Percentiles rank a stretch among this genome's conserved stretches.
Conservation (phyloP, 37 sponge, comb jelly and placozoan genomes). For the Axinella damicornis region DNA sequence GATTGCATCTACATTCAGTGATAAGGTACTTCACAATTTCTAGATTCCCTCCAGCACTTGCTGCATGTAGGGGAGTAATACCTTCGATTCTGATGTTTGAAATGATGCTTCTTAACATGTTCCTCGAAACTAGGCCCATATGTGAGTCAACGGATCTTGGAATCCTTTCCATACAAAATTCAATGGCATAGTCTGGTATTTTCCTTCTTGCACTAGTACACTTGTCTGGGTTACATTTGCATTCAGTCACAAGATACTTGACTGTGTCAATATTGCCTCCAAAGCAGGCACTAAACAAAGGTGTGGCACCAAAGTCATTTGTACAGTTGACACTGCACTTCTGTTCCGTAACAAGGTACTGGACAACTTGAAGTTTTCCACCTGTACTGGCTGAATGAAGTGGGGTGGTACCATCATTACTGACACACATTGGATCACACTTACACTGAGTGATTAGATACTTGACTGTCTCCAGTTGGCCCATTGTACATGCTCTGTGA, state of each 20-base stretch:
- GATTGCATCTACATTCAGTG: slow-evolving; percentile 17
- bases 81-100: not conserved
- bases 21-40: slow-evolving; percentile 26
- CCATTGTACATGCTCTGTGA: not conserved
- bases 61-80: slow-evolving; percentile 38
- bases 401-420: slow-evolving; percentile 32
- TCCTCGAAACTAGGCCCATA: too few species aligned
- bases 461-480: slow-evolving; percentile 9
- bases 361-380: slow-evolving; percentile 7
- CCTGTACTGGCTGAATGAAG: slow-evolving; percentile 18
- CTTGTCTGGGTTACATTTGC: too few species aligned
- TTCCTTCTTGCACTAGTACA: too few species aligned
- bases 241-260: too few species aligned
- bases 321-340: too few species aligned
- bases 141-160: too few species aligned
- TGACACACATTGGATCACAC: not conserved
- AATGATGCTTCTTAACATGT: too few species aligned
- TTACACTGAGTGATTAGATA: not conserved
- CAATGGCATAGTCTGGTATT: too few species aligned
- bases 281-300: too few species aligned
- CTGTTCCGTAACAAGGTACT: not conserved
- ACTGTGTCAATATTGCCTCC: too few species aligned
- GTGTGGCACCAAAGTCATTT: too few species aligned
- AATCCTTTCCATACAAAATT: too few species aligned
- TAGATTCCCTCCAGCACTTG: slow-evolving; percentile 16